Evolutionary conservation across 2,888 invertebrate species (phyloP).

Genomic region (Acleris sparsana): DNA sequence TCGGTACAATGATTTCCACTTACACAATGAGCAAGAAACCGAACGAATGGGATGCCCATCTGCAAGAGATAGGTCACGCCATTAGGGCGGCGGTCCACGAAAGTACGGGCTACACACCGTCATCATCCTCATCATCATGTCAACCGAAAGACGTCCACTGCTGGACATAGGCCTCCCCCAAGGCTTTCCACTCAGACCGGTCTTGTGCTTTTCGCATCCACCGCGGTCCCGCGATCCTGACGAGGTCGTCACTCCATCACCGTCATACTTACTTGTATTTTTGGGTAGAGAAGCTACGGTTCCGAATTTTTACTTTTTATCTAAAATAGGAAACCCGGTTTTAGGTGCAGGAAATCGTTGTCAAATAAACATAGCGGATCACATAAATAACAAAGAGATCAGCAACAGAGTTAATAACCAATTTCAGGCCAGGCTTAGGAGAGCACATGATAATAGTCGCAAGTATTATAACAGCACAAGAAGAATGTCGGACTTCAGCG

Average conservation of each 20-base stretch:
- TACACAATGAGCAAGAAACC: slow-evolving; percentile 38
- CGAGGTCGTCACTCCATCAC: no score
- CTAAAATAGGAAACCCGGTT: not conserved
- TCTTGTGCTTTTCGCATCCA: no score
- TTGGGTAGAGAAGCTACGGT: slow-evolving; percentile 8
- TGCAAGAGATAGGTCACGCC: slow-evolving; percentile 11
- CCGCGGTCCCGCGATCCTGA: no score
- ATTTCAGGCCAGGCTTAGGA: not conserved
- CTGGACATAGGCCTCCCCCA: no score
- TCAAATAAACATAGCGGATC: not conserved
- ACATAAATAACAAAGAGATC: not conserved
- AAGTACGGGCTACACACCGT: slow-evolving; percentile 8
- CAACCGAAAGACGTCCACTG: no score
- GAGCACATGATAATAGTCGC: slow-evolving; percentile 2
- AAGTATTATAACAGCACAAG: not conserved
- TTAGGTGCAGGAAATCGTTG: not conserved
- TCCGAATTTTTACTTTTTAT: not conserved
- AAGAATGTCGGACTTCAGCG: not conserved
- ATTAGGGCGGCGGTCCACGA: slow-evolving; percentile 12
- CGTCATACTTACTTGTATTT: no score
- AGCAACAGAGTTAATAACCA: not conserved
- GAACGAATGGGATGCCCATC: slow-evolving; percentile 21
- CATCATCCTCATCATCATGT: no score
- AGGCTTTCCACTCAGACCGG: no score
- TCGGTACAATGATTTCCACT: slow-evolving; percentile 46